Percentiles rank a stretch among this genome's conserved stretches.
Conservation (phyloP, 2,113 vertebrate genomes). For the Microtus oregoni region DNA sequence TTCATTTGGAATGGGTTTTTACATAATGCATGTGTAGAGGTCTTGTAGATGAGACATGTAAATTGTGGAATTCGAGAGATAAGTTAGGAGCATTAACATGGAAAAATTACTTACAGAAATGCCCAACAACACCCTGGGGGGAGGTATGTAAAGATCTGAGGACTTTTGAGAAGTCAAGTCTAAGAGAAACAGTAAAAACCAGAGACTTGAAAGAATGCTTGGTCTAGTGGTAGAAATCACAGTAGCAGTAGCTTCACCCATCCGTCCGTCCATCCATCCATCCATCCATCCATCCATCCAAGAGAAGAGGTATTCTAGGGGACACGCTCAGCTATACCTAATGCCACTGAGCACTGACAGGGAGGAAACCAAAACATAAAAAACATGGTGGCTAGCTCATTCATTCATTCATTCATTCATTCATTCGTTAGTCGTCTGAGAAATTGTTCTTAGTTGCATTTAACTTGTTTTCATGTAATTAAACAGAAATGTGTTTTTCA, state of each 20-base stretch:
- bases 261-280: too few species aligned
- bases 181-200: background rate
- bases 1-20: background rate
- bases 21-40: background rate
- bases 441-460: conserved; percentile 46
- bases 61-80: background rate
- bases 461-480: conserved; percentile 37
- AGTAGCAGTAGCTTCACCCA: background rate
- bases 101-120: conserved; percentile 25
- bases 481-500: conserved; percentile 27
- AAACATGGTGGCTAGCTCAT: background rate
- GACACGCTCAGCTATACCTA: background rate
- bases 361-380: background rate
- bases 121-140: background rate
- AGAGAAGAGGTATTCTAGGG: background rate
- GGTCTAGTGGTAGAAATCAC: background rate
- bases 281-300: background rate
- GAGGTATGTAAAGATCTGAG: background rate
- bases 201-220: background rate
- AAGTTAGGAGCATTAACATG: background rate
- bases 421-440: background rate
- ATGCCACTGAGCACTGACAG: background rate
- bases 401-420: background rate
- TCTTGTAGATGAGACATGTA: background rate
- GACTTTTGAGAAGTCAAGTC: background rate